These are phyloP conservation scores for Venturia canescens DNA, from an alignment of 1,140 invertebrate genomes.

Conservation along the genomic window DNA sequence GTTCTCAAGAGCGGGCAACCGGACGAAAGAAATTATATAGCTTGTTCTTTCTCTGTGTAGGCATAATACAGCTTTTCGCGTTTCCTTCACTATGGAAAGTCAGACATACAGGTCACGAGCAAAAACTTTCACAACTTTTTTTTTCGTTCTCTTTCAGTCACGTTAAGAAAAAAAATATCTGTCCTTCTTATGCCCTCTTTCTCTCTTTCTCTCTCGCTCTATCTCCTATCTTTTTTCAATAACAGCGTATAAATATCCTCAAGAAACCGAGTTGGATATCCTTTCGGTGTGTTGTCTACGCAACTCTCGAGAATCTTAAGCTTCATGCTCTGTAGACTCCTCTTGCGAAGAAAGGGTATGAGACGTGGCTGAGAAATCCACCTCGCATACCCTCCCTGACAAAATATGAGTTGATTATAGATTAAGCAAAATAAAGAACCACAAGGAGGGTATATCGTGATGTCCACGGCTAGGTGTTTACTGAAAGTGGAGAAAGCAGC, in stretches of 20 bases:
- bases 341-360: not conserved
- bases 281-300: slow-evolving; percentile 22
- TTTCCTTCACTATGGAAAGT: not conserved
- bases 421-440: not conserved
- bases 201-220: not conserved
- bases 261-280: slow-evolving; percentile 2
- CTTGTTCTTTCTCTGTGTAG: not conserved
- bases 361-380: not conserved
- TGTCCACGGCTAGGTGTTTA: not conserved
- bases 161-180: not conserved
- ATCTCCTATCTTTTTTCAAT: not conserved
- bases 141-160: not conserved
- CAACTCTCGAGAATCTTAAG: slow-evolving; percentile 24
- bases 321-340: not conserved
- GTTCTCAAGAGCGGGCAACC: not conserved
- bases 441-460: not conserved
- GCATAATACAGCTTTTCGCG: not conserved
- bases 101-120: not conserved
- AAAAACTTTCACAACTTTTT: not conserved
- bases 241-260: slow-evolving; percentile 20
- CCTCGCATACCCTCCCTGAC: not conserved
- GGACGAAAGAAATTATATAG: not conserved
- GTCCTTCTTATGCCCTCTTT: not conserved
- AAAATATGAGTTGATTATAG: slow-evolving; percentile 18
- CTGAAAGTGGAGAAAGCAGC: not conserved